Percentiles rank a stretch among this genome's conserved stretches.
Evolutionary conservation across 2,888 invertebrate genomes (phyloP).

Genomic region (Parelbella ahira): DNA sequence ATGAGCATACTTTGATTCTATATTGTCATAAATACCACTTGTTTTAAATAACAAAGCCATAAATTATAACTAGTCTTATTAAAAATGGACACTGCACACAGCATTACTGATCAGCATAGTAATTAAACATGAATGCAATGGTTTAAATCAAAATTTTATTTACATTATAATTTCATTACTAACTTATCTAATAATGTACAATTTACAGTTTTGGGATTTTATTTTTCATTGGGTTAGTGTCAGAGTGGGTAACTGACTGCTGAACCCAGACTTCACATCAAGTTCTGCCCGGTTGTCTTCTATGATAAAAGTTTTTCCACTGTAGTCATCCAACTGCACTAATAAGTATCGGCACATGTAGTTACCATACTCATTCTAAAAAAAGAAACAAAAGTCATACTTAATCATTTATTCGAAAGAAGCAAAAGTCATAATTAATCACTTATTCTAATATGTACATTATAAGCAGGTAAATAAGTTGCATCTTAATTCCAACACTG

Average conservation of each 20-base stretch:
- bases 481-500: no score
- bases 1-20: no score
- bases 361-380: constrained; percentile 87
- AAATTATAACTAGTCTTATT: no score
- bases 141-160: constrained; percentile 31
- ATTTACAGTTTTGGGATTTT: constrained; percentile 33
- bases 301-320: constrained; percentile 86
- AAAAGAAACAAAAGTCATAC: constrained; percentile 24
- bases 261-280: constrained; percentile 46
- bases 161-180: constrained; percentile 27
- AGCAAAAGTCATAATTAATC: no score
- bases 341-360: constrained; percentile 91
- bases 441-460: no score
- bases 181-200: constrained; percentile 32
- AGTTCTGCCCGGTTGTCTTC: constrained; percentile 86
- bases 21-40: no score
- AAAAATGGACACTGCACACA: no score
- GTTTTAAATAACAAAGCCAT: no score
- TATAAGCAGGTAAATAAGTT: no score
- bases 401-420: no score
- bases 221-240: constrained; percentile 48
- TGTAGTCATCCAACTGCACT: constrained; percentile 90
- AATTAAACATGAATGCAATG: no score
- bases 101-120: no score
- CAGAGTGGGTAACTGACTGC: constrained; percentile 49